A percentile compares a stretch with the other conserved stretches of the same genome.
phyloP scores from a whole-genome alignment of 2,113 vertebrate genomes.

The Actenoides lindsayi region DNA sequence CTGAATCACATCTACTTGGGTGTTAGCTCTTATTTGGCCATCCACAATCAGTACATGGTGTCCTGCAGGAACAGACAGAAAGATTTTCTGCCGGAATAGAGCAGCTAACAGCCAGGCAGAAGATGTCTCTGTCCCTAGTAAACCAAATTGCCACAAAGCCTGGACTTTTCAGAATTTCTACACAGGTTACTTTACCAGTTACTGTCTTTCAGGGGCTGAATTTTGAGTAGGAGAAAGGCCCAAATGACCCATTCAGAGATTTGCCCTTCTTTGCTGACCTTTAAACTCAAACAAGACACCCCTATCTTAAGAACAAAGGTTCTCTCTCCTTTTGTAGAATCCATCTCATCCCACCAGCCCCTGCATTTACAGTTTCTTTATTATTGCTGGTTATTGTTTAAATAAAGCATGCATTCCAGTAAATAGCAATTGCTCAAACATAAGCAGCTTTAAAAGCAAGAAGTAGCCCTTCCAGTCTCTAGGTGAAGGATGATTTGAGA shows the following conservation, averaged over 20 bases:
- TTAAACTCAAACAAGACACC: neutral
- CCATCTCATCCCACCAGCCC: neutral
- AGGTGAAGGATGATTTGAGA: slow-evolving; percentile 74
- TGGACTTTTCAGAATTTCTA: neutral
- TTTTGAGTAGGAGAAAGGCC: neutral
- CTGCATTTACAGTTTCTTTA: slow-evolving; percentile 28
- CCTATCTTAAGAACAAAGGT: neutral
- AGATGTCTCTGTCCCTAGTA: neutral
- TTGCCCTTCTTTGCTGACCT: slow-evolving; percentile 11
- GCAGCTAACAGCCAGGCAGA: neutral
- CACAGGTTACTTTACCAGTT: neutral
- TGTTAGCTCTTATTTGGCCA: neutral
- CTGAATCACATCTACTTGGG: neutral
- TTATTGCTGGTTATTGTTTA: slow-evolving; percentile 52
- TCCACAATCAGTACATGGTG: neutral
- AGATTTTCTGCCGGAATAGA: neutral
- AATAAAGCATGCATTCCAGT: slow-evolving; percentile 62
- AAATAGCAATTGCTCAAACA: slow-evolving; percentile 59
- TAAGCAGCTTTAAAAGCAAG: slow-evolving; percentile 57
- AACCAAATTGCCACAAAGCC: neutral
- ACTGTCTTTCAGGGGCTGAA: neutral
- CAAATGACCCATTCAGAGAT: slow-evolving; percentile 10
- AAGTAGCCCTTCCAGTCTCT: slow-evolving; percentile 59
- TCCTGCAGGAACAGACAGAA: neutral
- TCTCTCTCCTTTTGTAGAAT: neutral